phyloP scores from a whole-genome alignment of 2,113 vertebrate species.

The Rhinopomastus cyanomelas region DNA sequence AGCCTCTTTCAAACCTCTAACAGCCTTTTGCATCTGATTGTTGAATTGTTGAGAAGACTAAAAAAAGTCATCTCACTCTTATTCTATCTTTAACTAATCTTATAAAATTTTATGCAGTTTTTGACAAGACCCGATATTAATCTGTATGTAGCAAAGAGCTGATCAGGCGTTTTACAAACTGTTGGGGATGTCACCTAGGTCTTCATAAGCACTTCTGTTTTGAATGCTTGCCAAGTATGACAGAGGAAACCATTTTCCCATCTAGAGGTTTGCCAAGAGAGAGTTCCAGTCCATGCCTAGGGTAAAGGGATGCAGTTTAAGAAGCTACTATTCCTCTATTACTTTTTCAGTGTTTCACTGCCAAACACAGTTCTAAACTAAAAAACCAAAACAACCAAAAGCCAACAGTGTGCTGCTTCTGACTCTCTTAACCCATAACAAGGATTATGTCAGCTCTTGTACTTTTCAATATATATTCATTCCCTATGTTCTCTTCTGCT shows the following conservation, averaged over 20 bases:
- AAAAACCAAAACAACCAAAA: background rate
- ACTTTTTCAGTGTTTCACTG: background rate
- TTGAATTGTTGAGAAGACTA: conserved; percentile 25
- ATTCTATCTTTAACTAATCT: conserved; percentile 42
- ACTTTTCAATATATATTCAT: background rate
- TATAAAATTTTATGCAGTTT: conserved; percentile 46
- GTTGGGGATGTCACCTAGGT: conserved; percentile 18
- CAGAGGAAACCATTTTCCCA: conserved; percentile 31
- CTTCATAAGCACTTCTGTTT: background rate
- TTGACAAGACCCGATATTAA: conserved; percentile 41
- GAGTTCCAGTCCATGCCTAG: conserved; percentile 9
- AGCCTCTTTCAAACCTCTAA: conserved; percentile 36
- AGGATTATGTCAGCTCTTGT: background rate
- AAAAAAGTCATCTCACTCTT: conserved; percentile 42
- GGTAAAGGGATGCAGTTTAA: background rate
- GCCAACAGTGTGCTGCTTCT: background rate
- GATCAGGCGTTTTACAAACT: conserved; percentile 51
- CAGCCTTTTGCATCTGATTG: conserved; percentile 39
- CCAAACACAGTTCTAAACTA: background rate
- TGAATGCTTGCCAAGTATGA: conserved; percentile 28
- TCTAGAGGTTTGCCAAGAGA: conserved; percentile 6
- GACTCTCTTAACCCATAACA: background rate
- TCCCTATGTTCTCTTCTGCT: background rate
- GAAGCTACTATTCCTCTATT: background rate
- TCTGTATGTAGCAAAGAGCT: background rate